phyloP scores from a whole-genome alignment of 2,797 vertebrate species.

The Lateolabrax maculatus region DNA sequence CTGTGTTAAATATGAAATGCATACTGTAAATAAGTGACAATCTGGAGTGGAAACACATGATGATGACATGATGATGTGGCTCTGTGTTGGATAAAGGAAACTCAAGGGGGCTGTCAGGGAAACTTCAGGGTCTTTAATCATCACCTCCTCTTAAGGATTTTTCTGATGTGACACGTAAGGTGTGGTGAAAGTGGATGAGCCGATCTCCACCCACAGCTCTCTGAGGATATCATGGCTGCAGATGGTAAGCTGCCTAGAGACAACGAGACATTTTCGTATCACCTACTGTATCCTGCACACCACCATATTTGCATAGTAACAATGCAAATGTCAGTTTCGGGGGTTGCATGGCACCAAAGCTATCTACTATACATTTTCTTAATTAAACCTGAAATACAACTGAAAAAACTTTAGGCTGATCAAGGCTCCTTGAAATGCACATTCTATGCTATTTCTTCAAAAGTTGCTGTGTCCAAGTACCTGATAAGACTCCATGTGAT shows the following conservation, averaged over 20 bases:
- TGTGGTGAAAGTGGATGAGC: not conserved
- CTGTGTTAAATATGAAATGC: conserved; percentile 16
- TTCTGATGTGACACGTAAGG: conserved; percentile 19
- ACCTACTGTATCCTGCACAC: not conserved
- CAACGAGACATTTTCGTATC: conserved; percentile 21
- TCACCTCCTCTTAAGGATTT: conserved; percentile 9
- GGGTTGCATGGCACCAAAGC: not conserved
- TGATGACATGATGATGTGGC: not conserved
- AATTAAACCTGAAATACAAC: not conserved
- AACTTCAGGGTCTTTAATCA: conserved; percentile 17
- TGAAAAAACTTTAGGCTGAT: not conserved
- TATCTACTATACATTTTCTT: not conserved
- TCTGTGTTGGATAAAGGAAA: not conserved
- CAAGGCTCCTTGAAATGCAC: not conserved
- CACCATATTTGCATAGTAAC: conserved; percentile 22
- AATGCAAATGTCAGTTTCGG: conserved; percentile 49
- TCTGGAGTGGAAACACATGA: not conserved
- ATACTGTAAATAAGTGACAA: not conserved
- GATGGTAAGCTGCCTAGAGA: conserved; percentile 41
- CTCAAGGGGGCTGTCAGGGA: not conserved
- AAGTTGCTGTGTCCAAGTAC: not conserved
- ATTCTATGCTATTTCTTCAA: not conserved
- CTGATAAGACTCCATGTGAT: not conserved
- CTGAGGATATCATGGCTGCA: conserved; percentile 30
- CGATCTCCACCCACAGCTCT: conserved; percentile 8